These are phyloP conservation scores for Schizaphis graminum DNA, from an alignment of 2,888 invertebrate genomes.

Conservation along the genomic window DNA sequence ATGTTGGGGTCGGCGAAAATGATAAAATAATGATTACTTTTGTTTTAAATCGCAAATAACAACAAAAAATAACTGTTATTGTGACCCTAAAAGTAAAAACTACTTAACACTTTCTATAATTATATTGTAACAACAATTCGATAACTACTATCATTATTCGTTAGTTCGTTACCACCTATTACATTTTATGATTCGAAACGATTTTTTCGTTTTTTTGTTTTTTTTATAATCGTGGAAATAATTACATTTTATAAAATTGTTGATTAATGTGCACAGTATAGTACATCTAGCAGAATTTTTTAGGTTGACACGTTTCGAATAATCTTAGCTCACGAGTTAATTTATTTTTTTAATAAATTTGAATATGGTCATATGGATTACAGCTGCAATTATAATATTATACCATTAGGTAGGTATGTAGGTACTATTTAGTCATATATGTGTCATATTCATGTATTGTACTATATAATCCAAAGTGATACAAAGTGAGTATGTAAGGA, in stretches of 20 bases:
- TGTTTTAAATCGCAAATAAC: not conserved
- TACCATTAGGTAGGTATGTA: too few relatives aligned
- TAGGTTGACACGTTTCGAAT: not conserved
- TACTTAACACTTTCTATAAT: not conserved
- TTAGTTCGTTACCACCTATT: not conserved
- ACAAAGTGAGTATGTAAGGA: too few relatives aligned
- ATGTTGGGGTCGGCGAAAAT: not conserved
- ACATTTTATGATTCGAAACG: not conserved
- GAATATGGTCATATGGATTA: too few relatives aligned
- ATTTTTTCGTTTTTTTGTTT: not conserved
- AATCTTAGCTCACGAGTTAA: not conserved
- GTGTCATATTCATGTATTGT: too few relatives aligned
- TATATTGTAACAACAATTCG: not conserved
- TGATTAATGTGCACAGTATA: not conserved
- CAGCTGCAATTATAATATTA: too few relatives aligned
- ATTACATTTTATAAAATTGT: not conserved
- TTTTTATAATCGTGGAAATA: not conserved
- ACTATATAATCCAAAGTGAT: too few relatives aligned
- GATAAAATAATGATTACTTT: not conserved
- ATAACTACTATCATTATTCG: not conserved
- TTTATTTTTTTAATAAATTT: too few relatives aligned
- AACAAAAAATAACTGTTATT: not conserved
- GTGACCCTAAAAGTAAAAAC: not conserved
- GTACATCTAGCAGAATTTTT: not conserved
- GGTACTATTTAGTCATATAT: too few relatives aligned